These are phyloP conservation scores for Merops nubicus DNA, from an alignment of 2,113 vertebrate genomes.

Conservation along the genomic window DNA sequence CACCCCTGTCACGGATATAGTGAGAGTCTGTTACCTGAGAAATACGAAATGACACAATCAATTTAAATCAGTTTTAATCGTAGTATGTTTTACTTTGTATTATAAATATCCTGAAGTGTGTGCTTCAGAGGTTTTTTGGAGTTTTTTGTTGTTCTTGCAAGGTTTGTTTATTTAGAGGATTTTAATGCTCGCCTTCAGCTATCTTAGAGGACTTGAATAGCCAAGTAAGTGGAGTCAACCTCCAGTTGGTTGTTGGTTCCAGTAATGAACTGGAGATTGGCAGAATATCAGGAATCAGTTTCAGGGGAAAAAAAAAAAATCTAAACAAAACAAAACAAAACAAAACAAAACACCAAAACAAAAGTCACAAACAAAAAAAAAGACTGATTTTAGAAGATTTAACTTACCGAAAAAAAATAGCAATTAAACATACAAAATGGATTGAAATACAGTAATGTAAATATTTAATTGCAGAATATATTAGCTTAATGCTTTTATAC, in stretches of 20 bases:
- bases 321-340: background rate
- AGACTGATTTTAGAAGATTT: background rate
- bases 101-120: background rate
- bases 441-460: background rate
- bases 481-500: background rate
- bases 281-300: background rate
- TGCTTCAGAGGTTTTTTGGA: background rate
- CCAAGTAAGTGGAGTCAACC: background rate
- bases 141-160: background rate
- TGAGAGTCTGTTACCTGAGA: background rate
- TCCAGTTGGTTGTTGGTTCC: background rate
- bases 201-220: background rate
- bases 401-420: background rate
- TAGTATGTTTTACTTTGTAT: background rate
- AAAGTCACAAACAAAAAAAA: background rate
- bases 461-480: background rate
- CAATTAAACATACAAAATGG: background rate
- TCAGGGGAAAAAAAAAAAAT: background rate
- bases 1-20: background rate
- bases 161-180: background rate
- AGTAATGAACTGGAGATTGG: background rate
- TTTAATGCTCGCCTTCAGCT: background rate
- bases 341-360: background rate
- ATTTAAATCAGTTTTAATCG: background rate
- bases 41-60: background rate